Evolutionary conservation across 2,113 vertebrate species (phyloP), one percentile per base, ranked within the genome.

Genomic region (Blennius ocellaris): DNA sequence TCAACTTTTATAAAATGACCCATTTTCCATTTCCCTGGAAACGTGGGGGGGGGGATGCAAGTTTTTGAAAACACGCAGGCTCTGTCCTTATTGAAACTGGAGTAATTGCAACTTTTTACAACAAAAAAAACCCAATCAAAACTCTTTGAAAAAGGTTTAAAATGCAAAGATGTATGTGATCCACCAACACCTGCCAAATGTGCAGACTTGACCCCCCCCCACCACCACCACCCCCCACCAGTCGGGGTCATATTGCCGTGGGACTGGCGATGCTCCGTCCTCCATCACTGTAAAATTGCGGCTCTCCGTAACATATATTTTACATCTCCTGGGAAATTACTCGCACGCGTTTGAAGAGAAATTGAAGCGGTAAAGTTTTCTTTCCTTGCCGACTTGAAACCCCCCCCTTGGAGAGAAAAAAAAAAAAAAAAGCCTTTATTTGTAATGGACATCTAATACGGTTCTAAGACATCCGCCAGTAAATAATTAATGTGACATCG

Each of bases 321-420:
- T 8, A 38, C 17, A 70, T 73, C 76, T 81, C 78, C 5, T 0
- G 74, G 70, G 81, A 86, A 86, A 84, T 74, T 70, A 76, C 52
- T 44, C 68, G 4, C 1, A 3, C 10, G 4, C 50, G 51, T 75
- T 81, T 56, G 14, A 56, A 37, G 53, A 10, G 50, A 57, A 86
- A 78, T 8, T 12, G 82, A 58, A 11, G 10, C 7, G 1, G 30
- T n/a, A 59, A 44, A 71, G 44, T 61, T 70, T 71, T 63, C 9
- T 60, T 36, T 3, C 52, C 15, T n/a, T n/a, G 14, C 53, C 41
- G 43, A 36, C 41, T 54, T 8, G 3, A 60, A 65, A 58, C 8
- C 6, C 14, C 1, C 5, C 1, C 3, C 21, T 30, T 4, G 21
- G 21, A 30, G 4, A 30, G 4, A 30, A 30, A 30, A 30, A 30